Percentiles rank a stretch among this genome's conserved stretches.
phyloP scores from a whole-genome alignment of 2,888 invertebrate genomes.

The Pachliopta kotzebuea region DNA sequence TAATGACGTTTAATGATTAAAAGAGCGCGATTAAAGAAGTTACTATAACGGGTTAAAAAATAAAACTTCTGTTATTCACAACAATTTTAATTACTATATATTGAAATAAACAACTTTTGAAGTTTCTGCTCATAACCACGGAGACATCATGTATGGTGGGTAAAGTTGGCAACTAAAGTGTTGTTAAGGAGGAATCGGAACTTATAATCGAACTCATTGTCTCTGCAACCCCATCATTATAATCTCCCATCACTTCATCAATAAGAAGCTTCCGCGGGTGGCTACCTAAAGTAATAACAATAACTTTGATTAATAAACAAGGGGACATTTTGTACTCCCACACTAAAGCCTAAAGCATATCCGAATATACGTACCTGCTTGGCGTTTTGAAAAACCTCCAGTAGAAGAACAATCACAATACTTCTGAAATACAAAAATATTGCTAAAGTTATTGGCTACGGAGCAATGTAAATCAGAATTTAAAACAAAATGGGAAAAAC shows the following conservation, averaged over 20 bases:
- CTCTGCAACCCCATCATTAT: conserved; percentile 49
- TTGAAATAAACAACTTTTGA: background rate
- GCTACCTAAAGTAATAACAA: conserved; percentile 36
- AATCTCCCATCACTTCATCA: conserved; percentile 61
- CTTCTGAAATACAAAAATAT: conserved; percentile 1
- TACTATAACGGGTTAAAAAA: background rate
- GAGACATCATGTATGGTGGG: background rate
- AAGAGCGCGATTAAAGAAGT: background rate
- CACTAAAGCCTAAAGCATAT: conserved; percentile 33
- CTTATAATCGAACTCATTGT: conserved; percentile 57
- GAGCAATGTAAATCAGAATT: too few relatives aligned
- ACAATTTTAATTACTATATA: background rate
- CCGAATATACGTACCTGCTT: background rate
- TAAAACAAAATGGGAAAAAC: too few relatives aligned
- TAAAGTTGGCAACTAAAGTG: background rate
- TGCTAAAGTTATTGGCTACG: background rate
- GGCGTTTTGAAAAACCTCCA: background rate
- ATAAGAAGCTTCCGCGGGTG: conserved; percentile 54
- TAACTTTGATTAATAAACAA: conserved; percentile 16
- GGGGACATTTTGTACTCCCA: conserved; percentile 53
- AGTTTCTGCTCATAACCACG: background rate
- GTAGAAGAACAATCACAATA: conserved; percentile 14
- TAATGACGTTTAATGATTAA: background rate
- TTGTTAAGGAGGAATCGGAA: conserved; percentile 32
- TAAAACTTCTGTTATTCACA: conserved; percentile 1